phyloP scores from a whole-genome alignment of 2,797 vertebrate genomes.

The Morus bassanus region DNA sequence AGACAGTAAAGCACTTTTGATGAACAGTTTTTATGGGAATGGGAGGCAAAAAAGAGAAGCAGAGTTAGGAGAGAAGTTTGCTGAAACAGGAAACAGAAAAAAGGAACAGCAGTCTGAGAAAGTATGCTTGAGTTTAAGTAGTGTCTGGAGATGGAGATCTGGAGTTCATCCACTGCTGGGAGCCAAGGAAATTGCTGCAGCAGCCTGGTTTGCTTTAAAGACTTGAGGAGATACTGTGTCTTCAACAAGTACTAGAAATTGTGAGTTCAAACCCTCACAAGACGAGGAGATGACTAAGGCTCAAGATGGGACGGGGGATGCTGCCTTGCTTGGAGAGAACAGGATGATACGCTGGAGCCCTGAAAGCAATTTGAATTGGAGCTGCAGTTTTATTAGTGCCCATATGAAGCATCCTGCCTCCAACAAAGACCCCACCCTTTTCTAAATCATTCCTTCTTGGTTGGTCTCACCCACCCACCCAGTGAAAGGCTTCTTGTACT shows the following conservation, averaged over 20 bases:
- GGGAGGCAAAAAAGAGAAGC: not conserved
- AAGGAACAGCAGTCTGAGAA: not conserved
- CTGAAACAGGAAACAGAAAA: not conserved
- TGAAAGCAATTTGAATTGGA: not conserved
- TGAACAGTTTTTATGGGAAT: not conserved
- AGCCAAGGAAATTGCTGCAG: not conserved
- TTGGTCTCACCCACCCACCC: not conserved
- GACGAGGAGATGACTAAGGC: not conserved
- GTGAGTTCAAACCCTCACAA: not conserved
- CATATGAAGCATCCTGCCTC: not conserved
- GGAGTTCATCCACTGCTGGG: not conserved
- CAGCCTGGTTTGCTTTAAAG: not conserved
- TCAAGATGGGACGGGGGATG: not conserved
- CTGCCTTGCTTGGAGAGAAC: not conserved
- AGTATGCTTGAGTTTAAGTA: not conserved
- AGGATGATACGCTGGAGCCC: not conserved
- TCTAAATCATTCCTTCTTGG: not conserved
- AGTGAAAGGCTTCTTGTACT: not conserved
- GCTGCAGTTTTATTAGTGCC: not conserved
- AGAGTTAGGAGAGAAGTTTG: not conserved
- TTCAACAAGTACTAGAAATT: not conserved
- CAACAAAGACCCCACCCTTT: not conserved
- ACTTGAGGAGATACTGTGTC: not conserved
- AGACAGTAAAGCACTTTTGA: not conserved
- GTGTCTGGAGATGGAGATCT: not conserved